Evolutionary conservation across 2,888 invertebrate genomes (phyloP).

Genomic region (Ferrisia virgata): DNA sequence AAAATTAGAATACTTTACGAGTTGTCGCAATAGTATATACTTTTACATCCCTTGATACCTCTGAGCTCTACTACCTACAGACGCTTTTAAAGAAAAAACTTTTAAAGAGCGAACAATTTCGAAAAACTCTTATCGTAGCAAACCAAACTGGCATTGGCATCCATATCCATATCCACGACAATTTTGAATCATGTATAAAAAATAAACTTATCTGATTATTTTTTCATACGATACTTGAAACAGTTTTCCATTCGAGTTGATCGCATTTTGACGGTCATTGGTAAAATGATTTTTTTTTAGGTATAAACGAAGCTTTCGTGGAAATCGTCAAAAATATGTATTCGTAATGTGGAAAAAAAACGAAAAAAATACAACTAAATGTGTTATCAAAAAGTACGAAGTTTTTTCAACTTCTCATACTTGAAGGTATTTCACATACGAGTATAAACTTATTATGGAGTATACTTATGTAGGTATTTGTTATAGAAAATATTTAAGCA

Average conservation of each 20-base stretch:
- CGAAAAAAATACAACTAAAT: background rate
- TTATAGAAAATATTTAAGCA: background rate
- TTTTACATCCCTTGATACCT: no score
- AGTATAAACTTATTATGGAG: background rate
- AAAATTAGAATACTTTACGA: no score
- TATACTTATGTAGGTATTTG: no score
- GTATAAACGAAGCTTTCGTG: background rate
- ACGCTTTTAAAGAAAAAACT: background rate
- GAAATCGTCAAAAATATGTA: background rate
- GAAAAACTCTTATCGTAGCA: background rate
- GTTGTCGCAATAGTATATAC: no score
- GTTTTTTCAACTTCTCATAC: background rate
- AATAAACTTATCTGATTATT: background rate
- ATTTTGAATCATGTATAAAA: background rate
- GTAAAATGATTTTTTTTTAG: background rate
- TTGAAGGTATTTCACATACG: no score
- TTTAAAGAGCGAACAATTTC: background rate
- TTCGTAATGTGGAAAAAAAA: background rate
- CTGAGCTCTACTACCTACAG: background rate
- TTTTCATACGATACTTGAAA: background rate
- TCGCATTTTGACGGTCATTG: background rate
- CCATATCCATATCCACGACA: background rate
- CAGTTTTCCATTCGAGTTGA: background rate
- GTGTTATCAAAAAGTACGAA: no score
- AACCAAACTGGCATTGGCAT: background rate